Percentiles rank a stretch among this genome's conserved stretches.
phyloP scores from a whole-genome alignment of 2,797 vertebrate genomes.

The Sebastes minor region DNA sequence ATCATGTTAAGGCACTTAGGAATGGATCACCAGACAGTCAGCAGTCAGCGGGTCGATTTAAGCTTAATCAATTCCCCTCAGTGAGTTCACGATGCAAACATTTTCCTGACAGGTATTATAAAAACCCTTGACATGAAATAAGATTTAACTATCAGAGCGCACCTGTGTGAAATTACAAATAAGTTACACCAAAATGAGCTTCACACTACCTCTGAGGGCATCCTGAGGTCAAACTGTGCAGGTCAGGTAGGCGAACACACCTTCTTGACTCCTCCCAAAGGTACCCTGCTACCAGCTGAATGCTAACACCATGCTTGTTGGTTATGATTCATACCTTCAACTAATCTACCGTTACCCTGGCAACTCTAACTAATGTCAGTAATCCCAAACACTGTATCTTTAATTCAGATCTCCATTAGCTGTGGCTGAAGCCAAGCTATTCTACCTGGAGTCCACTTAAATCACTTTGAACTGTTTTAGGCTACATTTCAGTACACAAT shows the following conservation, averaged over 20 bases:
- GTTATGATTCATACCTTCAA: background rate
- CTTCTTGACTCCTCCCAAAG: conserved; percentile 17
- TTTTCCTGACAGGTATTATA: background rate
- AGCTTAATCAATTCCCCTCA: rapidly evolving
- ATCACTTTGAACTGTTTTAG: too few species aligned
- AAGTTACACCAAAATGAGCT: background rate
- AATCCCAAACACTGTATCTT: background rate
- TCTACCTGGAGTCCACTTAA: too few species aligned
- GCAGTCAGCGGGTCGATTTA: too few species aligned
- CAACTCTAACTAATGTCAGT: background rate
- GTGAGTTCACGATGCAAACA: background rate
- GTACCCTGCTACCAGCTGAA: background rate
- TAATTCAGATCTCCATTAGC: too few species aligned
- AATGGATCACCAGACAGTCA: too few species aligned
- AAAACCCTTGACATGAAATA: background rate
- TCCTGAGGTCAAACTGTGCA: conserved; percentile 59
- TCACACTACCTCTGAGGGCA: conserved; percentile 40
- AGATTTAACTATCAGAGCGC: too few species aligned
- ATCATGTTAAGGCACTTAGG: too few species aligned
- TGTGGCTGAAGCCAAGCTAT: too few species aligned
- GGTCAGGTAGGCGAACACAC: conserved; percentile 29
- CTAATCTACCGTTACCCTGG: background rate
- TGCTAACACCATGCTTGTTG: conserved; percentile 1
- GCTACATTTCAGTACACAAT: too few species aligned
- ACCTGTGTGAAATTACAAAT: background rate